Evolutionary conservation across 2,797 vertebrate species (phyloP), one percentile per base, ranked within the genome.

Genomic region (Mormyrops boulengeri): DNA sequence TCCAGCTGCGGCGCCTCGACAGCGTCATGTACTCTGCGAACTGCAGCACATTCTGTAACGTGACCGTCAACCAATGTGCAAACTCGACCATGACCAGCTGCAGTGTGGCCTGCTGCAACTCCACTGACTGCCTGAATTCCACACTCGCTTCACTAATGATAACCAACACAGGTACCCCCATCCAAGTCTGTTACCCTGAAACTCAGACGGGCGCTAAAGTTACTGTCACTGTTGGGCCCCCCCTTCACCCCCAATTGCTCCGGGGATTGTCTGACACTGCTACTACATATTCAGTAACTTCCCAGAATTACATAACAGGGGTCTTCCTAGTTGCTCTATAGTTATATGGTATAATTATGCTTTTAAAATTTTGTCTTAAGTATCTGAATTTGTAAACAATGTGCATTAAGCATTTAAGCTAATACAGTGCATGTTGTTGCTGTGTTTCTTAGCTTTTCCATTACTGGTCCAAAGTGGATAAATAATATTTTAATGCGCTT

Each of bases 61-160:
- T 2, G 7, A 17, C 89, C 88, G 60, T 11, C 53, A 2, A 12
- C 93, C 93, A 62, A 66, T 95, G 94, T 4, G 1, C n/a, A 90
- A 93, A 93, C 89, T 44, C 2, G 0, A 26, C 87, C 3, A 89
- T 92, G 86, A 90, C 53, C 89, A 90, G 88, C 85, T 97, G 97
- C 38, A 85, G 91, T 6, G 80, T 95, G 84, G 90, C 91, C 2
- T 97, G 97, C 93, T 97, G 96, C 87, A 88, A 92, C 19, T 69
- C 91, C 0, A 91, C 94, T 0, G 93, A 90, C 84, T 98, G 97
- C 93, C 94, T 97, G 91, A 95, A 91, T 0, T 73, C 85, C 85
- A 94, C 49, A 0, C 92, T 96, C 0, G 90, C 90, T 49, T 92
- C 73, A 0, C 93, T 96, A 93, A 94, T 90, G 0, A 82, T 12